A percentile compares a stretch with the other conserved stretches of the same genome.
These are phyloP conservation scores for Eulemur macaco DNA, from an alignment of 2,113 vertebrate species.

Conservation along the genomic window DNA sequence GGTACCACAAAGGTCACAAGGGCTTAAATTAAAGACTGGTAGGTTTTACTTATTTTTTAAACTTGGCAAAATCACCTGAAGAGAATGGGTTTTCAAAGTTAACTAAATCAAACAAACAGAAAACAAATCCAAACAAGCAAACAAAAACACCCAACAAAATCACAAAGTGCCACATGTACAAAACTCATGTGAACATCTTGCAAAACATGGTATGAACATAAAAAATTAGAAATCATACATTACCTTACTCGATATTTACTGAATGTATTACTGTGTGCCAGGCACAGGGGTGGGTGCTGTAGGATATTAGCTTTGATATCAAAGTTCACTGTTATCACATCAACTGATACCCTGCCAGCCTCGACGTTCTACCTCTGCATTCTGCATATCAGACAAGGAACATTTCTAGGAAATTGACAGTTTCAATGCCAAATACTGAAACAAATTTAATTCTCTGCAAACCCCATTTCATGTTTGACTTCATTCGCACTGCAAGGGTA, in stretches of 20 bases:
- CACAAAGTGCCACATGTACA: background rate
- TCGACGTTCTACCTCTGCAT: background rate
- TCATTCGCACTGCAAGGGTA: background rate
- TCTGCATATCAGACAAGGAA: background rate
- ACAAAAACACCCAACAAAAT: background rate
- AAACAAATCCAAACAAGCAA: background rate
- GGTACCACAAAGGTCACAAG: background rate
- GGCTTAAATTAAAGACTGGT: background rate
- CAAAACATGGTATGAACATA: background rate
- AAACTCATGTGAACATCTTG: background rate
- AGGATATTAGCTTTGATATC: background rate
- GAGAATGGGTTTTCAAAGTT: background rate
- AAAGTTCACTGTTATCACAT: background rate
- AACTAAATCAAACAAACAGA: background rate
- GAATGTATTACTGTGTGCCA: background rate
- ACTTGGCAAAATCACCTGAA: background rate
- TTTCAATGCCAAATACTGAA: background rate
- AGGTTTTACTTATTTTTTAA: background rate
- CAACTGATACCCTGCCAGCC: background rate
- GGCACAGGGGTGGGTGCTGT: background rate
- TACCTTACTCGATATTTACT: background rate
- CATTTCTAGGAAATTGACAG: background rate
- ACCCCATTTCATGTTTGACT: conserved; percentile 5
- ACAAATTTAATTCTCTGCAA: conserved; percentile 17
- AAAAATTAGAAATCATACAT: background rate